A percentile compares a stretch with the other conserved stretches of the same genome.
These are phyloP conservation scores for Drosophila leonis DNA, from an alignment of 2,888 invertebrate genomes.

Conservation along the genomic window DNA sequence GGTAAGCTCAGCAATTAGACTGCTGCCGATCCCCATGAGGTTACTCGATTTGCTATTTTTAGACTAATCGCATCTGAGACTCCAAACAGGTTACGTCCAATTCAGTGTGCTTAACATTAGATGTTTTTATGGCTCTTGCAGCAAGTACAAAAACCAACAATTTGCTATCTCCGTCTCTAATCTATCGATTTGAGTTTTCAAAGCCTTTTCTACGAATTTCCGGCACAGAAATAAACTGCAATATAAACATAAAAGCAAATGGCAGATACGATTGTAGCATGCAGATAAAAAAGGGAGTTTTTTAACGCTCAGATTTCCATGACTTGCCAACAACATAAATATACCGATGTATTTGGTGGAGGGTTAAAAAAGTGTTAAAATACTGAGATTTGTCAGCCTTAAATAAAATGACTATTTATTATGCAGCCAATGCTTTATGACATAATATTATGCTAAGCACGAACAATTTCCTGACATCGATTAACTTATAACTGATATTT, in stretches of 20 bases:
- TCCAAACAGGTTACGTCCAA: slow-evolving; percentile 39
- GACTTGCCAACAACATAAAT: slow-evolving; percentile 19
- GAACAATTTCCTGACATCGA: not conserved
- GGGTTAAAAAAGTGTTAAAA: not conserved
- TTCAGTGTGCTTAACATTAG: slow-evolving; percentile 17
- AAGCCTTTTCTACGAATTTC: slow-evolving; percentile 62
- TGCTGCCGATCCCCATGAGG: slow-evolving; percentile 7
- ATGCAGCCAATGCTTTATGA: not conserved
- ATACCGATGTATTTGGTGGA: not conserved
- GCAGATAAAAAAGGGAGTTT: slow-evolving; percentile 47
- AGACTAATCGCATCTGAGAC: slow-evolving; percentile 29
- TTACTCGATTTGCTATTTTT: slow-evolving; percentile 39
- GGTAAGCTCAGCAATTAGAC: not conserved
- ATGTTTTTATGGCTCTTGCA: slow-evolving; percentile 19
- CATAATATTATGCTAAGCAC: not conserved
- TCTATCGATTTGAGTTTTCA: slow-evolving; percentile 53
- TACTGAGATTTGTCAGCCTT: not conserved
- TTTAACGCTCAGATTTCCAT: not conserved
- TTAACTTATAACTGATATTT: slow-evolving; percentile 10
- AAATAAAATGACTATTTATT: not conserved
- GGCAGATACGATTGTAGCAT: slow-evolving; percentile 38
- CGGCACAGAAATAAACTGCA: slow-evolving; percentile 37
- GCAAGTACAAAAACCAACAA: slow-evolving; percentile 14
- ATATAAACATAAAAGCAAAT: slow-evolving; percentile 42
- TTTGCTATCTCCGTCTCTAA: slow-evolving; percentile 37